Conservation (phyloP, 2,888 invertebrate species). For the Drosophila pseudotalamancana region DNA sequence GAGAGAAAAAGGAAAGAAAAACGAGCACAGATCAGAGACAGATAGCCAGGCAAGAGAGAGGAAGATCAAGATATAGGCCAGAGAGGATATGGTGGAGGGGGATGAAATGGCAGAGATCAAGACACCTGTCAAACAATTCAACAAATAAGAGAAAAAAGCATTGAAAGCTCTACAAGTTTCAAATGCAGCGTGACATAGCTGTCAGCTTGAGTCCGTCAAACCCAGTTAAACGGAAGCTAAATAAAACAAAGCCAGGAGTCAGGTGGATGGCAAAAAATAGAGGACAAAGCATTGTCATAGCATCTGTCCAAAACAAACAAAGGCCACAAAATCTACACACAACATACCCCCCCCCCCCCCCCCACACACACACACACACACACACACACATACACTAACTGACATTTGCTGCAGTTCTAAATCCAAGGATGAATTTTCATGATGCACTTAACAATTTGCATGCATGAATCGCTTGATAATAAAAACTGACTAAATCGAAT, state of each 20-base stretch:
- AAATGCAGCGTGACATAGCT: not conserved
- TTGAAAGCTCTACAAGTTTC: not conserved
- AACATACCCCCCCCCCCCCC: too few relatives aligned
- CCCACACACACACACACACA: not conserved
- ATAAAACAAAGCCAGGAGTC: not conserved
- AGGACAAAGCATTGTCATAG: not conserved
- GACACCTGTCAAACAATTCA: not conserved
- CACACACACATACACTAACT: not conserved
- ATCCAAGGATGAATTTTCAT: not conserved
- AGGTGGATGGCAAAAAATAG: not conserved
- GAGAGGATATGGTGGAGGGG: too few relatives aligned
- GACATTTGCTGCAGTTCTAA: too few relatives aligned
- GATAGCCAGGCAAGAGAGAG: too few relatives aligned
- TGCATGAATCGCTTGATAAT: slow-evolving; percentile 1
- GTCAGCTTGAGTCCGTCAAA: not conserved
- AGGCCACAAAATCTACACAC: not conserved
- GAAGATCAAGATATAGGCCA: too few relatives aligned
- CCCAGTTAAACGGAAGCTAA: not conserved
- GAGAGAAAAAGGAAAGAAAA: too few relatives aligned
- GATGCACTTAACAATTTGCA: not conserved
- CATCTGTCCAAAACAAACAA: slow-evolving; percentile 1
- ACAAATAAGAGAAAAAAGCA: not conserved
- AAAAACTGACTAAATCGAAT: slow-evolving; percentile 2
- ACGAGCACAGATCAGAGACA: too few relatives aligned
- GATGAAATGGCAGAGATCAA: too few relatives aligned